Conservation (phyloP, 92 coral and sea anemone species). For the Parazoanthus darwini region DNA sequence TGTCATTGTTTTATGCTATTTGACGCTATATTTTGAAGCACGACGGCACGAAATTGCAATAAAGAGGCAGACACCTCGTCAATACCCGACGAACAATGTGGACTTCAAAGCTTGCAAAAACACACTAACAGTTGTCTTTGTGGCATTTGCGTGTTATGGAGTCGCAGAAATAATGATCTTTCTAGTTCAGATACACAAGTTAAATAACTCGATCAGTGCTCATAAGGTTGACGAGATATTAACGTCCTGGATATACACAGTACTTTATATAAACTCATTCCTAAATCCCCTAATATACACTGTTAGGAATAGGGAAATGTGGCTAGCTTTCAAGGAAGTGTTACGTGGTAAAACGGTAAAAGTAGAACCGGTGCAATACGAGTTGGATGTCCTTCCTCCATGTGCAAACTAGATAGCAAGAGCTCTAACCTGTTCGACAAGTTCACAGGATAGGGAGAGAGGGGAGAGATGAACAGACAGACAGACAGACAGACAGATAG, state of each 20-base stretch:
- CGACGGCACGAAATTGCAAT: background rate
- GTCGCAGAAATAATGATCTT: background rate
- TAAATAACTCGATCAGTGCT: background rate
- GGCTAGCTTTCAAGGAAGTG: background rate
- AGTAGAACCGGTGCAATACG: background rate
- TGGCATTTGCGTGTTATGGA: background rate
- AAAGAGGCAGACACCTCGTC: background rate
- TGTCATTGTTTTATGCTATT: background rate
- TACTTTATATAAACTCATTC: background rate
- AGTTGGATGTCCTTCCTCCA: background rate
- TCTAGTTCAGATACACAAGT: background rate
- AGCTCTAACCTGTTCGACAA: background rate
- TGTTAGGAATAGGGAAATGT: background rate
- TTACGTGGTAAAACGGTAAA: background rate
- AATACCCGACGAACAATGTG: background rate
- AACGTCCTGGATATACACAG: background rate
- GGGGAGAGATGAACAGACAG: no score
- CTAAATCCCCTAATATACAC: background rate
- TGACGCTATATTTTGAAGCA: background rate
- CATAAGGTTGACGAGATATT: background rate
- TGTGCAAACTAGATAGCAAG: background rate
- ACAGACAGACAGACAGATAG: no score
- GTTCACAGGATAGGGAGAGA: no score
- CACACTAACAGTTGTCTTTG: background rate
- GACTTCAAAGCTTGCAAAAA: background rate